Base-by-base conservation (phyloP, 2,113 vertebrate species). In the Neopipo cinnamomea region DNA sequence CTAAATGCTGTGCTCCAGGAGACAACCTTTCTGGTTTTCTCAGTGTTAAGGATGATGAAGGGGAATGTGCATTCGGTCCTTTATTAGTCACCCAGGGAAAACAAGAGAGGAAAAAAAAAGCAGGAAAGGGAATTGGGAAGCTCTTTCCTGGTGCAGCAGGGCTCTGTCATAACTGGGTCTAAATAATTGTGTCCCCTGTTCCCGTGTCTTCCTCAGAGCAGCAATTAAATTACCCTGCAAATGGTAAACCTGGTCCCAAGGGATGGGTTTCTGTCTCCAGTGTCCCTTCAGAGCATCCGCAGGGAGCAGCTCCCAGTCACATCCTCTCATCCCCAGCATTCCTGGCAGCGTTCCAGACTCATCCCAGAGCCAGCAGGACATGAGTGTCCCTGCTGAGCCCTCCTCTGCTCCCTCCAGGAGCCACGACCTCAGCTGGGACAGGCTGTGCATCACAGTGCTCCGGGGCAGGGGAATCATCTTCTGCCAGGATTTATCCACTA, bases 371-470 rank as follows among this genome's bases (percentile, higher is more conserved):
- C 62, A 63, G 61, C 27, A 21, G 61, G 61, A 9, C 9, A 8
- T 5, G n/a, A 28, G 46, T 30, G n/a, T n/a, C n/a, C 56, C 58
- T 37, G 23, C 58, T 59, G 39, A 59, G 46, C 53, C 44, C 11
- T 2, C 6, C 20, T 14, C 46, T 7, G 50, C 14, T n/a, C 19
- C 61, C 5, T 23, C 46, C 28, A n/a, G 24, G 37, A 4, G n/a
- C 14, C 14, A 33, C 22, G 8, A 2, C 5, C 27, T 8, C 5
- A 3, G 11, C 50, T 37, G 2, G 0, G 37, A 4, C 1, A 11
- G 6, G 14, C 44, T 11, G 13, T 4, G 3, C n/a, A 47, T 41
- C 11, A 3, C 8, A 1, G 33, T 2, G 11, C 14, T 14, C 53
- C 67, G 23, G 77, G 37, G 31, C 11, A 0, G 16, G 15, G 20